Evolutionary conservation across 2,888 invertebrate species (phyloP).

Genomic region (Drosophila greeni): DNA sequence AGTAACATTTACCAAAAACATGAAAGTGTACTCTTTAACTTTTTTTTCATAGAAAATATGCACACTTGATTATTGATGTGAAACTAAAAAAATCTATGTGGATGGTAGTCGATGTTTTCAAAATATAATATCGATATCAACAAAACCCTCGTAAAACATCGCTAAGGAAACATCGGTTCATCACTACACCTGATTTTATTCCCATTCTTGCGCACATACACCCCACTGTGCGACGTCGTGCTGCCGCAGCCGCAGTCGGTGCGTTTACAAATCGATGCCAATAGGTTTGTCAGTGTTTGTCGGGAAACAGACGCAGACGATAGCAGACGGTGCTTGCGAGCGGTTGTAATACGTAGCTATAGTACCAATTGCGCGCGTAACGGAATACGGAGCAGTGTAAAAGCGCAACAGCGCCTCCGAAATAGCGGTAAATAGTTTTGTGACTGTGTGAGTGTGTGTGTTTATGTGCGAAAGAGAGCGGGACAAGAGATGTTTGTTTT

Average conservation of each 20-base stretch:
- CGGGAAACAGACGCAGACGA: conserved; percentile 69
- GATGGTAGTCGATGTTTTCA: no score
- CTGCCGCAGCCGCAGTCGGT: conserved; percentile 52
- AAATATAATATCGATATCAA: no score
- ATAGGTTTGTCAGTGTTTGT: conserved; percentile 77
- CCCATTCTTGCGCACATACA: not conserved
- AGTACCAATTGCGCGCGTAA: conserved; percentile 42
- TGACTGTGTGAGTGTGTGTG: conserved; percentile 21
- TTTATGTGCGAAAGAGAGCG: conserved; percentile 20
- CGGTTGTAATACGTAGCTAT: conserved; percentile 50
- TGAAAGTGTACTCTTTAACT: no score
- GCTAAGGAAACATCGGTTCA: no score
- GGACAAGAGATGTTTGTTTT: conserved; percentile 41
- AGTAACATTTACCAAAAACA: no score
- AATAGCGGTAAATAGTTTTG: conserved; percentile 51
- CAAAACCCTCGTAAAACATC: no score
- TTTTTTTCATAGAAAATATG: no score
- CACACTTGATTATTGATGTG: no score
- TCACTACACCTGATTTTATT: not conserved
- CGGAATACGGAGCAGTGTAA: conserved; percentile 37
- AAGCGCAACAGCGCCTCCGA: conserved; percentile 49
- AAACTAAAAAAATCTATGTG: no score
- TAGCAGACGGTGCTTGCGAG: conserved; percentile 60
- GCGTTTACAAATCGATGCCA: conserved; percentile 77
- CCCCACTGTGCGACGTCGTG: conserved; percentile 14